phyloP scores from a whole-genome alignment of 2,113 vertebrate species.

The Chaetodon auriga region DNA sequence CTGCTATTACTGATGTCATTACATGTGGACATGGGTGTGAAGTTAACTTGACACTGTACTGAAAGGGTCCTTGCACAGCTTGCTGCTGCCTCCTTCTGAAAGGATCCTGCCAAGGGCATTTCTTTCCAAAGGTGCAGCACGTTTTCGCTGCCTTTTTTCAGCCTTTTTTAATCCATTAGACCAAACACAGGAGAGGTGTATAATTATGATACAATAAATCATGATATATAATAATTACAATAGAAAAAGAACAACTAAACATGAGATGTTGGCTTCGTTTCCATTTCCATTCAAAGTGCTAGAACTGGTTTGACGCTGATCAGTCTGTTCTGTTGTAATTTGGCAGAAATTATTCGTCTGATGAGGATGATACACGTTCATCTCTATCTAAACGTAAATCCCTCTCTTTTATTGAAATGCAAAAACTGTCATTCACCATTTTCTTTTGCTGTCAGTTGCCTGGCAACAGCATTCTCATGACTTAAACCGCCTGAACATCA shows the following conservation, averaged over 20 bases:
- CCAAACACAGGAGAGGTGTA: background rate
- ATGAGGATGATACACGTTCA: background rate
- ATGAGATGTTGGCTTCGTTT: background rate
- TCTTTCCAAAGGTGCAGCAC: background rate
- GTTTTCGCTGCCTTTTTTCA: background rate
- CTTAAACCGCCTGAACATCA: background rate
- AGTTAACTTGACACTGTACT: constrained; percentile 44
- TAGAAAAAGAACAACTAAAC: background rate
- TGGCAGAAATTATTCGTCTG: background rate
- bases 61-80: constrained; percentile 36
- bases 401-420: background rate
- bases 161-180: constrained; percentile 1
- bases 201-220: background rate
- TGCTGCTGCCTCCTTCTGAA: constrained; percentile 16
- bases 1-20: constrained; percentile 37
- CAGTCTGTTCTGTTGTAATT: background rate
- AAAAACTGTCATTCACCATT: background rate
- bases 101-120: constrained; percentile 1
- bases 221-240: background rate
- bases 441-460: constrained; percentile 1
- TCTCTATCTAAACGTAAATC: background rate
- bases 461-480: constrained; percentile 19
- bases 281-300: background rate
- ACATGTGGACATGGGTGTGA: constrained; percentile 25
- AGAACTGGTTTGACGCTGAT: background rate